These are phyloP conservation scores for Watsonalla cultraria DNA, from an alignment of 2,888 invertebrate species.

Conservation along the genomic window DNA sequence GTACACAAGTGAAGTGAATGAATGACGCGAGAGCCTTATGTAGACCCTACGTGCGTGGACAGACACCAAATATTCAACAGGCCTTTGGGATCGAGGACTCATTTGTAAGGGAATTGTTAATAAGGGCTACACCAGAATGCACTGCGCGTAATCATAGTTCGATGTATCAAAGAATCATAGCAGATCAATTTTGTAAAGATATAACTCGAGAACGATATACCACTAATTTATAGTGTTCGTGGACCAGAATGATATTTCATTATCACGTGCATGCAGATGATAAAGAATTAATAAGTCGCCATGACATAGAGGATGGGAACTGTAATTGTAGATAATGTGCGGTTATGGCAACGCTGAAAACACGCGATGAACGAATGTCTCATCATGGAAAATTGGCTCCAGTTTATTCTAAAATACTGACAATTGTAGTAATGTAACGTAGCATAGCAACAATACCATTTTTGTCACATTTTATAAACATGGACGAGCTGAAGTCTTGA, in stretches of 20 bases:
- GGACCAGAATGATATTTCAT: background rate
- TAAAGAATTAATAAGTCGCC: background rate
- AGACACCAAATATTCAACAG: background rate
- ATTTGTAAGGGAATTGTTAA: too few relatives aligned
- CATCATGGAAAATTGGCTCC: background rate
- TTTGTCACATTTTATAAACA: too few relatives aligned
- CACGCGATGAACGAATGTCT: background rate
- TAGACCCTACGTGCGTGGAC: background rate
- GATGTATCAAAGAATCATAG: too few relatives aligned
- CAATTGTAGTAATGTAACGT: background rate
- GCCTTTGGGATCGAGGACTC: background rate
- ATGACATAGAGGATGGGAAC: background rate
- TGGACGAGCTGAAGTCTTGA: too few relatives aligned
- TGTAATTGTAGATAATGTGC: background rate
- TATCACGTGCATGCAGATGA: background rate
- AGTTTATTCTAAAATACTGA: background rate
- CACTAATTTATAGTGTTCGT: too few relatives aligned
- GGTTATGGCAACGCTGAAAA: background rate
- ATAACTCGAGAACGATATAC: too few relatives aligned
- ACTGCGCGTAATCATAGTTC: too few relatives aligned
- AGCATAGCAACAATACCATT: too few relatives aligned
- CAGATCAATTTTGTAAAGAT: too few relatives aligned
- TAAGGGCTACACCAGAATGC: too few relatives aligned
- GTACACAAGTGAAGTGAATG: slow-evolving; percentile 38
- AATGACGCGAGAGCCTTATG: slow-evolving; percentile 29